phyloP scores from a whole-genome alignment of 2,113 vertebrate genomes.

The Triplophysa rosa region DNA sequence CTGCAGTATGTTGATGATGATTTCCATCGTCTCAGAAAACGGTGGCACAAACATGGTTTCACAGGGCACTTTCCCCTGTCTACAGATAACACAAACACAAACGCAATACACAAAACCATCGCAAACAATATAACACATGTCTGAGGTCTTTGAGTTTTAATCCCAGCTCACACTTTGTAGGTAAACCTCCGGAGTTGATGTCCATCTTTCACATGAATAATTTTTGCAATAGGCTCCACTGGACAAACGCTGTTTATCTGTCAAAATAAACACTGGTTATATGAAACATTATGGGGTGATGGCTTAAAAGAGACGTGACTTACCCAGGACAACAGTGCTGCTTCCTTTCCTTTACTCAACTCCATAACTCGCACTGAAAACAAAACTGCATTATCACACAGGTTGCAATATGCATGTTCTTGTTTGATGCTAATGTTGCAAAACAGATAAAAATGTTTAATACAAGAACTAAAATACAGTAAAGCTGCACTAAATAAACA shows the following conservation, averaged over 20 bases:
- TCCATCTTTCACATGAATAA: neutral
- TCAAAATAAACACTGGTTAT: neutral
- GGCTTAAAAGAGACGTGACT: neutral
- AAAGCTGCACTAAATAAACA: no score
- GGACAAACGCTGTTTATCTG: neutral
- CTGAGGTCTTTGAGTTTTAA: no score
- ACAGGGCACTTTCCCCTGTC: neutral
- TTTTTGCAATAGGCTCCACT: neutral
- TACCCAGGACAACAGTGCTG: slow-evolving; percentile 13
- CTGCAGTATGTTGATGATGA: neutral
- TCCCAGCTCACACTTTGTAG: slow-evolving; percentile 17
- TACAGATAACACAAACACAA: neutral
- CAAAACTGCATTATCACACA: no score
- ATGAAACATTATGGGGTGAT: neutral
- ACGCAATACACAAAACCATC: neutral
- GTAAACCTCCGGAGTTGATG: slow-evolving; percentile 9
- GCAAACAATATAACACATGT: no score
- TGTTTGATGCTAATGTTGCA: no score
- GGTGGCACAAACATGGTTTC: neutral
- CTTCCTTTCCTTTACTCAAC: neutral
- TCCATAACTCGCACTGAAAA: neutral
- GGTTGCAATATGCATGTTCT: no score
- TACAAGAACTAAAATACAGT: no score
- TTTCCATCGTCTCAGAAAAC: neutral
- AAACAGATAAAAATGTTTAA: no score